phyloP scores from a whole-genome alignment of 2,888 invertebrate genomes.

The Hirtodrosophila histrioides region DNA sequence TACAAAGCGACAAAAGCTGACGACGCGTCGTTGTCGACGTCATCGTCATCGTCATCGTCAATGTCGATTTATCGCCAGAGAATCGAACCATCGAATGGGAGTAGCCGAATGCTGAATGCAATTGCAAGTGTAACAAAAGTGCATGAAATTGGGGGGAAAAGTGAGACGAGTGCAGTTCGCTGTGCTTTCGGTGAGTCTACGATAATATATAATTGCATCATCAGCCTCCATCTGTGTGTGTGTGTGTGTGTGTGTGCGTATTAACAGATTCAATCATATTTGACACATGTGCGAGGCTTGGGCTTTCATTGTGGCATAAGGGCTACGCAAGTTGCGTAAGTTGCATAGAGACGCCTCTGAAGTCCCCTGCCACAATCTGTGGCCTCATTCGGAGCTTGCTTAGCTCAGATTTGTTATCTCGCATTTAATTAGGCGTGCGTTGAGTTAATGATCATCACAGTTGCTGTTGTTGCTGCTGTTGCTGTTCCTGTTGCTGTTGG shows the following conservation, averaged over 20 bases:
- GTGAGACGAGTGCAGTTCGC: slow-evolving; percentile 67
- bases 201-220: slow-evolving; percentile 65
- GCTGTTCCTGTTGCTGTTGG: slow-evolving; percentile 20
- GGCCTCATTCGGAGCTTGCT: slow-evolving; percentile 60
- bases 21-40: slow-evolving; percentile 19
- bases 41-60: slow-evolving; percentile 9
- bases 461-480: slow-evolving; percentile 12
- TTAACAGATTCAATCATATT: slow-evolving; percentile 52
- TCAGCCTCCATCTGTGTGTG: slow-evolving; percentile 21
- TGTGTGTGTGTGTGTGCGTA: slow-evolving; percentile 26
- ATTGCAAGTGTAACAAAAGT: slow-evolving; percentile 58
- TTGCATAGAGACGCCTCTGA: slow-evolving; percentile 41
- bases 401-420: slow-evolving; percentile 58
- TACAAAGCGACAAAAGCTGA: slow-evolving; percentile 68
- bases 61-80: slow-evolving; percentile 47
- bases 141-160: slow-evolving; percentile 62
- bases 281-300: slow-evolving; percentile 43
- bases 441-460: slow-evolving; percentile 49
- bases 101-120: slow-evolving; percentile 47
- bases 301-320: slow-evolving; percentile 56
- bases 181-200: slow-evolving; percentile 64
- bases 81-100: slow-evolving; percentile 36
- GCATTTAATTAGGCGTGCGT: slow-evolving; percentile 75
- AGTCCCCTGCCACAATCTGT: slow-evolving; percentile 44
- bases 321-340: slow-evolving; percentile 31